Conservation (phyloP, 2,888 invertebrate species). For the Tiliacea aurago region DNA sequence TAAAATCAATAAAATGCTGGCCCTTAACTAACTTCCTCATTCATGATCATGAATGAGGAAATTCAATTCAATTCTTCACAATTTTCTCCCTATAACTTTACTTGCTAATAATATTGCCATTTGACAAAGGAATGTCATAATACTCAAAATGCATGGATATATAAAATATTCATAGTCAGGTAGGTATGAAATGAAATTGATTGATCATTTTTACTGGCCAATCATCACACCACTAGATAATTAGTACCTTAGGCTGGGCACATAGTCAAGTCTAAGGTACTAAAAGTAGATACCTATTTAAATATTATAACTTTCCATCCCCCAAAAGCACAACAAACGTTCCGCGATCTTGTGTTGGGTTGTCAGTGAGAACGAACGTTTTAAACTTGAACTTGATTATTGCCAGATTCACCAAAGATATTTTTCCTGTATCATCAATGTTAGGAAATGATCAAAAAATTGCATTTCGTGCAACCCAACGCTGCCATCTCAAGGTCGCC, state of each 20-base stretch:
- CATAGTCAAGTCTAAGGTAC: background rate
- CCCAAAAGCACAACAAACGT: background rate
- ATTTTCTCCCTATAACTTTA: background rate
- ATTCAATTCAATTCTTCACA: too few relatives aligned
- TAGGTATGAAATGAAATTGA: slow-evolving; percentile 36
- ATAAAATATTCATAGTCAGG: slow-evolving; percentile 29
- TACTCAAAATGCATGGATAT: slow-evolving; percentile 1
- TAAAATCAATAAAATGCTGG: slow-evolving; percentile 16
- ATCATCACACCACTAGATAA: slow-evolving; percentile 4
- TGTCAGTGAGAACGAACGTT: background rate
- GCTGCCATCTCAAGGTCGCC: slow-evolving; percentile 30
- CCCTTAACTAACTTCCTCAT: slow-evolving; percentile 13
- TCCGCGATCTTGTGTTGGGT: background rate
- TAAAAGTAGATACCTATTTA: slow-evolving; percentile 5
- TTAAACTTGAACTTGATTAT: background rate
- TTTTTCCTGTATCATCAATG: background rate
- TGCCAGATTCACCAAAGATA: background rate
- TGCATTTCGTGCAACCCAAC: background rate
- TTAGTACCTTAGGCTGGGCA: background rate
- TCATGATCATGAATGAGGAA: background rate
- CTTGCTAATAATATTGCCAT: background rate
- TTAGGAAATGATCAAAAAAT: background rate
- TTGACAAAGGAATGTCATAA: slow-evolving; percentile 5
- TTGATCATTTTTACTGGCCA: too few relatives aligned
- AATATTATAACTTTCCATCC: background rate